Conservation (phyloP, 2,888 invertebrate species). For the Drosophila eohydei region DNA sequence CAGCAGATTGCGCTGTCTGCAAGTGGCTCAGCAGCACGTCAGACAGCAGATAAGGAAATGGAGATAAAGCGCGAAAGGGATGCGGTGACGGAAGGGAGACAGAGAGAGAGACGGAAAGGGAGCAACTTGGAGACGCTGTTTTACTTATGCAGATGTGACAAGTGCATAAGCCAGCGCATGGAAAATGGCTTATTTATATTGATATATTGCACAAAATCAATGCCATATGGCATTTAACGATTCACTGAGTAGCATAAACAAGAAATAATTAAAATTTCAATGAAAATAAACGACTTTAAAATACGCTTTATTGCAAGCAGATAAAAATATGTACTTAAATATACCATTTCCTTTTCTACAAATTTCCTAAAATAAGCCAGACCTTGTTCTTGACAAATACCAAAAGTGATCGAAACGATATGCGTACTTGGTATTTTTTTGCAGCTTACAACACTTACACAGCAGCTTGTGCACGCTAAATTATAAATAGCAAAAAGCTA, state of each 20-base stretch:
- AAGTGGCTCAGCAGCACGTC: constrained; percentile 38
- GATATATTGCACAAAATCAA: constrained; percentile 74
- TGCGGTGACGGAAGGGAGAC: neutral
- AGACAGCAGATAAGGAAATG: constrained; percentile 25
- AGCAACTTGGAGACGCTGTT: neutral
- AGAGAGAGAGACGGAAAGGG: neutral
- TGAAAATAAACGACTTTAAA: constrained; percentile 4
- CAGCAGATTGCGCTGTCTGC: constrained; percentile 68
- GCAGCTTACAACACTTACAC: neutral
- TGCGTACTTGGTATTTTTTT: neutral
- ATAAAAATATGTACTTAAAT: neutral
- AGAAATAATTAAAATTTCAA: constrained; percentile 18
- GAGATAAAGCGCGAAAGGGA: constrained; percentile 11
- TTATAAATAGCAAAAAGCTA: neutral
- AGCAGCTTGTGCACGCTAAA: neutral
- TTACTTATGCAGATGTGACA: constrained; percentile 73
- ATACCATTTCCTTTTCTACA: neutral
- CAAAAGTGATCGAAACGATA: neutral
- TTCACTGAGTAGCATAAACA: constrained; percentile 25
- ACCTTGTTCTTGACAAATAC: neutral
- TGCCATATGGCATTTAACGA: constrained; percentile 56
- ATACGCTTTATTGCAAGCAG: constrained; percentile 1
- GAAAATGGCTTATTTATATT: constrained; percentile 72
- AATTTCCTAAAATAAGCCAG: neutral
- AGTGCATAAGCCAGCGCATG: constrained; percentile 66